phyloP scores from a whole-genome alignment of 2,797 vertebrate genomes.

The Chelidonichthys spinosus region DNA sequence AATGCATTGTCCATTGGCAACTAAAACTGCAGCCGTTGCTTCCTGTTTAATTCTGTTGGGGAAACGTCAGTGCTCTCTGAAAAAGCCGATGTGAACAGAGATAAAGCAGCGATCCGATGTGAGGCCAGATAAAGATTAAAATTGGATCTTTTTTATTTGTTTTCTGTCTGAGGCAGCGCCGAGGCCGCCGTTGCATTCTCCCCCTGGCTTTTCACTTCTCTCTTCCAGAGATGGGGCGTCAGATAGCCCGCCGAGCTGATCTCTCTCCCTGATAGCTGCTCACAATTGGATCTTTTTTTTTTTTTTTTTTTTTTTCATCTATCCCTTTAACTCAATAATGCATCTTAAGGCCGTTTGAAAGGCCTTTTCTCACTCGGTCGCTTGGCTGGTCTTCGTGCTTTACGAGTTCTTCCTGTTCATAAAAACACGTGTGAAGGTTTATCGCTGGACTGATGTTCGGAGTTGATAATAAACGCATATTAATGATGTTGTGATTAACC shows the following conservation, averaged over 20 bases:
- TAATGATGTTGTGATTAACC: constrained; percentile 67
- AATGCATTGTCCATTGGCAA: constrained; percentile 65
- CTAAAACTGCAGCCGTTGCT: constrained; percentile 72
- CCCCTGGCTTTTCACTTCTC: constrained; percentile 82
- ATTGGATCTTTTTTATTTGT: constrained; percentile 88
- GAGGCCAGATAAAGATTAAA: constrained; percentile 85
- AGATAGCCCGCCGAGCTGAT: constrained; percentile 83
- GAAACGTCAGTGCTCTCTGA: constrained; percentile 85
- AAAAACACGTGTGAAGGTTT: constrained; percentile 70
- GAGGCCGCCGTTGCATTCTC: constrained; percentile 73
- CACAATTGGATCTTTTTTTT: constrained; percentile 83
- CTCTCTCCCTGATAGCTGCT: constrained; percentile 79
- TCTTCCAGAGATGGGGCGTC: constrained; percentile 82
- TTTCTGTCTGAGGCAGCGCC: constrained; percentile 83
- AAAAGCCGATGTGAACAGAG: constrained; percentile 83
- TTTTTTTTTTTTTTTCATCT: constrained; percentile 43
- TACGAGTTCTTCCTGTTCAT: constrained; percentile 80
- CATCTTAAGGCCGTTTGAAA: constrained; percentile 63
- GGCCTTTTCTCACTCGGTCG: constrained; percentile 60
- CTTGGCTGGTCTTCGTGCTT: constrained; percentile 64
- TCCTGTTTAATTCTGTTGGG: constrained; percentile 87
- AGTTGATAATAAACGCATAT: constrained; percentile 66
- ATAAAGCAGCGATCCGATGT: constrained; percentile 86
- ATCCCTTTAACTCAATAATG: constrained; percentile 82
- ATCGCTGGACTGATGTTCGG: constrained; percentile 72